Conservation (phyloP, 2,888 invertebrate species). For the Drosophila barbarae region DNA sequence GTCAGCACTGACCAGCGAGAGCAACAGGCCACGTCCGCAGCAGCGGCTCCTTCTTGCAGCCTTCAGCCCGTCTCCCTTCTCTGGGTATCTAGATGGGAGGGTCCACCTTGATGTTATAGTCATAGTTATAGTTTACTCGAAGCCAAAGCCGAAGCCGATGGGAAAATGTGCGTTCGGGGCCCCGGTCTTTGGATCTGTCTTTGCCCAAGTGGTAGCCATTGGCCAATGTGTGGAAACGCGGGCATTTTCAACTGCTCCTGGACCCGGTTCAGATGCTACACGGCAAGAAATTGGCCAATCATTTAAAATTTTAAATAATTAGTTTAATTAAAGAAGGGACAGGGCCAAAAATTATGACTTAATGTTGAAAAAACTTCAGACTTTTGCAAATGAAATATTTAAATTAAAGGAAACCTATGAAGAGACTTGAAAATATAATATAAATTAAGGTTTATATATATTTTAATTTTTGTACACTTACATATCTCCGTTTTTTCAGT, state of each 20-base stretch:
- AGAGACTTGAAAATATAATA: neutral
- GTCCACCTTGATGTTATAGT: conserved; percentile 45
- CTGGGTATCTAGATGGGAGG: conserved; percentile 21
- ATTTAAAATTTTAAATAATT: neutral
- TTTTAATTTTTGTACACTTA: neutral
- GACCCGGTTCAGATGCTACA: conserved; percentile 13
- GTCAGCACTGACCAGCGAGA: conserved; percentile 4
- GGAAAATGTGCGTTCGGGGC: conserved; percentile 65
- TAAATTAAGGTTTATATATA: neutral
- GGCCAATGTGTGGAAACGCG: conserved; percentile 73
- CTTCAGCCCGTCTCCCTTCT: neutral
- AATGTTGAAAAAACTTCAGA: neutral
- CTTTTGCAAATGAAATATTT: no score
- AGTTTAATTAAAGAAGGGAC: neutral
- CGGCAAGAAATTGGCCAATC: neutral
- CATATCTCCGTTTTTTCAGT: neutral
- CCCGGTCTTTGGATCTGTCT: conserved; percentile 19
- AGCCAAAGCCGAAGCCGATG: conserved; percentile 59
- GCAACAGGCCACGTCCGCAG: conserved; percentile 14
- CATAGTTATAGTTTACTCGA: conserved; percentile 67
- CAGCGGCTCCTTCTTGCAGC: neutral
- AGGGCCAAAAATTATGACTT: neutral
- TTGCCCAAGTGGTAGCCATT: conserved; percentile 64
- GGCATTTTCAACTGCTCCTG: conserved; percentile 45
- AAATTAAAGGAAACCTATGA: neutral